phyloP scores from a whole-genome alignment of 2,113 vertebrate genomes.

The Lutjanus erythropterus region DNA sequence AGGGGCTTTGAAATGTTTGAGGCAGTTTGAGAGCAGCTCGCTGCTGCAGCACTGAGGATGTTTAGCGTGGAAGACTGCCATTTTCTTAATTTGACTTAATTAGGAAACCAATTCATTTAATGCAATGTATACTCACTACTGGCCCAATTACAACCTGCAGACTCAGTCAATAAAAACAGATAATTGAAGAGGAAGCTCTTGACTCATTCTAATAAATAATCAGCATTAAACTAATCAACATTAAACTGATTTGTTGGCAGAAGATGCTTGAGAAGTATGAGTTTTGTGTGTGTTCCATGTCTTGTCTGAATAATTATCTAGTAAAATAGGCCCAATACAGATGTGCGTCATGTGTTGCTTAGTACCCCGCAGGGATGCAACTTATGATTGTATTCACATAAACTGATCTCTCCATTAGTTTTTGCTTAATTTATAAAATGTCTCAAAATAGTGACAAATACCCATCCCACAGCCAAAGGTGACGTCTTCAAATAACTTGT shows the following conservation, averaged over 20 bases:
- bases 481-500: background rate
- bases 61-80: conserved; percentile 42
- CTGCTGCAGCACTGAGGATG: conserved; percentile 29
- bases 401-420: background rate
- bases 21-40: conserved; percentile 29
- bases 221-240: conserved; percentile 27
- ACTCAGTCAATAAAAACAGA: conserved; percentile 36
- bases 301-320: background rate
- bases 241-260: background rate
- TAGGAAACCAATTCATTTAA: conserved; percentile 43
- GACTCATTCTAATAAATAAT: conserved; percentile 1
- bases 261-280: background rate
- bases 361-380: background rate
- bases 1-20: conserved; percentile 66
- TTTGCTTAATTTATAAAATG: background rate
- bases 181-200: background rate
- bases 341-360: background rate
- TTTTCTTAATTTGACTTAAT: conserved; percentile 47
- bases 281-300: background rate
- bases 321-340: background rate
- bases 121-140: conserved; percentile 26
- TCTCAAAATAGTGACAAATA: background rate
- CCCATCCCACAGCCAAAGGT: background rate
- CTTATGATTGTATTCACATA: too few relatives aligned
- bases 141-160: conserved; percentile 35